Evolutionary conservation across 23 tunicate genomes (phyloP).

Genomic region (Ascidia mentula): DNA sequence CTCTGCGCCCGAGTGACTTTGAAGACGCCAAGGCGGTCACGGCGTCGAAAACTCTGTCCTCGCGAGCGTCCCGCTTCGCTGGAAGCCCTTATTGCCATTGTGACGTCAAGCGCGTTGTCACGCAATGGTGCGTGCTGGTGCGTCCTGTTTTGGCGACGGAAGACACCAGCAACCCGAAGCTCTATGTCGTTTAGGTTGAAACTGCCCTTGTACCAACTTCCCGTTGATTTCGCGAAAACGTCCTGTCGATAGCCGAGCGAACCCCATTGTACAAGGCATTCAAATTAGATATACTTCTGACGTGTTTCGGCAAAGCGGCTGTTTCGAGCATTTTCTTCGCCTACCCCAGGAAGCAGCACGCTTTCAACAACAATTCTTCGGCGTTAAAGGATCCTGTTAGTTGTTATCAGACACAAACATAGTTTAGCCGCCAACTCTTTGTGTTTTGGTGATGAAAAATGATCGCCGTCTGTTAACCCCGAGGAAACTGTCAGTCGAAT

Average conservation of each 20-base stretch:
- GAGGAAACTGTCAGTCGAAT: too few relatives aligned
- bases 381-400: too few relatives aligned
- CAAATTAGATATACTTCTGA: not conserved
- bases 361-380: too few relatives aligned
- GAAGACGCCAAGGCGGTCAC: constrained; percentile 3
- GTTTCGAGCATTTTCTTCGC: not conserved
- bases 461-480: too few relatives aligned
- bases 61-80: not conserved
- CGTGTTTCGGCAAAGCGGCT: not conserved
- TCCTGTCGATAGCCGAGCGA: not conserved
- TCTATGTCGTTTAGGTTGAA: not conserved
- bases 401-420: too few relatives aligned
- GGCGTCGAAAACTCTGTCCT: not conserved
- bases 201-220: not conserved
- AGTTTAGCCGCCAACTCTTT: too few relatives aligned
- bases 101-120: not conserved
- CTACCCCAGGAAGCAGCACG: not conserved
- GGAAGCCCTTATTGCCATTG: not conserved
- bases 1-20: not conserved
- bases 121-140: constrained; percentile 12
- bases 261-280: not conserved
- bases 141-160: constrained; percentile 10
- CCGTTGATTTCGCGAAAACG: not conserved
- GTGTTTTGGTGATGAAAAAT: too few relatives aligned
- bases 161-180: constrained; percentile 8